These are phyloP conservation scores for Spilosoma lubricipeda DNA, from an alignment of 2,888 invertebrate genomes.

Conservation along the genomic window DNA sequence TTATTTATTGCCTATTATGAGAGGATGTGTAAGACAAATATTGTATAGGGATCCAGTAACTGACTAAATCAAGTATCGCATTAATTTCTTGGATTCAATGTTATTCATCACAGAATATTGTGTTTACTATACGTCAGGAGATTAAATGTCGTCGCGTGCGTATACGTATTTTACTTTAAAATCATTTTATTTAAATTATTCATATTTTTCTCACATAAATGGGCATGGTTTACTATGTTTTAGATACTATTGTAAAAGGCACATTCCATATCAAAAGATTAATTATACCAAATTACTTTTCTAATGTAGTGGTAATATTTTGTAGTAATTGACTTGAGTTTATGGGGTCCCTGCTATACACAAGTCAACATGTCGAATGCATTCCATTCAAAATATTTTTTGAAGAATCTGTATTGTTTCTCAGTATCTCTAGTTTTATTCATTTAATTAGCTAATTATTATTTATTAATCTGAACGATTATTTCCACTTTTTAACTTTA, in stretches of 20 bases:
- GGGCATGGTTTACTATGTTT: background rate
- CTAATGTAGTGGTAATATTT: constrained; percentile 40
- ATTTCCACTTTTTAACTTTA: constrained; percentile 68
- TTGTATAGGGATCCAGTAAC: constrained; percentile 27
- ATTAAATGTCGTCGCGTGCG: background rate
- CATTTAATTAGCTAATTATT: constrained; percentile 45
- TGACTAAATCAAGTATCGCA: background rate
- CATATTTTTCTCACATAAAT: constrained; percentile 2
- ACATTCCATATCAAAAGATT: constrained; percentile 37
- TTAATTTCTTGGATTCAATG: constrained; percentile 12
- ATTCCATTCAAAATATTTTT: constrained; percentile 71
- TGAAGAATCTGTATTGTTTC: constrained; percentile 66
- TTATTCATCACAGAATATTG: constrained; percentile 21
- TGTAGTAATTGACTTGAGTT: constrained; percentile 59
- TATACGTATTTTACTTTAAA: background rate
- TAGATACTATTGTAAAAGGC: constrained; percentile 7
- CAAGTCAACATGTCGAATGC: constrained; percentile 55
- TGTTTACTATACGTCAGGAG: background rate
- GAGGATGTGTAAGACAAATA: constrained; percentile 23
- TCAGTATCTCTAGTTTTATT: constrained; percentile 64
- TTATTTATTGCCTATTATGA: constrained; percentile 49
- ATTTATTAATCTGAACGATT: constrained; percentile 56
- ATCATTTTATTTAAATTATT: too few species aligned
- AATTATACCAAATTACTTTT: constrained; percentile 23
- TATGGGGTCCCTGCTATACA: constrained; percentile 54